Conservation (phyloP, 2,888 invertebrate species). For the Phalera bucephala region DNA sequence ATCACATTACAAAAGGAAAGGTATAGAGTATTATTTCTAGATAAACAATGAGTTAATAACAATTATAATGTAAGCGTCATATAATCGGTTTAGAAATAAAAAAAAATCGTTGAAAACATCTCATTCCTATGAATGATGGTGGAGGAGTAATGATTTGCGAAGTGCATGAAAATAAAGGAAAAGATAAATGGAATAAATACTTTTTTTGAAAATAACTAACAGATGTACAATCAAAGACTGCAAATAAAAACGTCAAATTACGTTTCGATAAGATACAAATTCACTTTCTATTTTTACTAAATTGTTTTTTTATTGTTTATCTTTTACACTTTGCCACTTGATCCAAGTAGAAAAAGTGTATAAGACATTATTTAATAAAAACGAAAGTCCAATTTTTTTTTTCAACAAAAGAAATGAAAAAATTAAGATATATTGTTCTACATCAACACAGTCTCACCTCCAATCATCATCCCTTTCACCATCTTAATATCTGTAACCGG, state of each 20-base stretch:
- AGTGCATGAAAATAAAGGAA: constrained; percentile 21
- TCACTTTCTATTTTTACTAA: background rate
- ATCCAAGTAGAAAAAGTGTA: background rate
- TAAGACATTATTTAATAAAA: background rate
- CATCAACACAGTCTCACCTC: constrained; percentile 34
- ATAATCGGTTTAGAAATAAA: constrained; percentile 44
- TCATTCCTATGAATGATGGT: constrained; percentile 28
- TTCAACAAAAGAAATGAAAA: background rate
- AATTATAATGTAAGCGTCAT: constrained; percentile 36
- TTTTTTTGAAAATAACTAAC: constrained; percentile 13
- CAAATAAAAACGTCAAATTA: constrained; percentile 16
- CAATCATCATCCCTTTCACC: constrained; percentile 24
- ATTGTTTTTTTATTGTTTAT: background rate
- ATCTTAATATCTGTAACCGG: constrained; percentile 70
- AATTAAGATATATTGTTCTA: constrained; percentile 8
- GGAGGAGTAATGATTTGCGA: constrained; percentile 21
- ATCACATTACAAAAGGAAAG: constrained; percentile 37
- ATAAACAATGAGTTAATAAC: constrained; percentile 30
- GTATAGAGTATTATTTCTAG: constrained; percentile 30
- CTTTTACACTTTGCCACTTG: background rate
- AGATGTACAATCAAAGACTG: constrained; percentile 15
- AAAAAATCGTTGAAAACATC: constrained; percentile 28
- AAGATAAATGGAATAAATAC: constrained; percentile 19
- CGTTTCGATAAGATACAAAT: background rate
- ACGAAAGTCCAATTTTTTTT: background rate